Evolutionary conservation across 2,113 vertebrate species (phyloP).

Genomic region (Pseudorectes ferrugineus): DNA sequence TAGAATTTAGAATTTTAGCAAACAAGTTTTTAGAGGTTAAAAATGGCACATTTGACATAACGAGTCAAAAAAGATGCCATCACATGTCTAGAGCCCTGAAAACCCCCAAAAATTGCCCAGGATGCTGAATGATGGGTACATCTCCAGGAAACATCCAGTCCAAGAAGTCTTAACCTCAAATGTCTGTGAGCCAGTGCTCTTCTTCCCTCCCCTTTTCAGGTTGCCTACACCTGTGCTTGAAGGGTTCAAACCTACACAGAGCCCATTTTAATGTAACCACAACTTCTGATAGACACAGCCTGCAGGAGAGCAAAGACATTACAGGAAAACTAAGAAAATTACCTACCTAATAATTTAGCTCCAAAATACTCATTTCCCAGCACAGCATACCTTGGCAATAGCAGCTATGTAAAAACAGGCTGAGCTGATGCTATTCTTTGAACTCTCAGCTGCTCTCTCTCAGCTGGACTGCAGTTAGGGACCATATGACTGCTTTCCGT

Average conservation of each 20-base stretch:
- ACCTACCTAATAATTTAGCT: not conserved
- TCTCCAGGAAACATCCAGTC: not conserved
- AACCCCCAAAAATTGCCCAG: not conserved
- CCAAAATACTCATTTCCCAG: constrained; percentile 15
- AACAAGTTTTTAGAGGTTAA: not conserved
- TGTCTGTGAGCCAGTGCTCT: not conserved
- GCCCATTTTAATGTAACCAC: not conserved
- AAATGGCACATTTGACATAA: not conserved
- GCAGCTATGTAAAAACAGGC: constrained; percentile 16
- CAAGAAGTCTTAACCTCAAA: not conserved
- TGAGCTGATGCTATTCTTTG: constrained; percentile 30
- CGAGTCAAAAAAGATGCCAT: not conserved
- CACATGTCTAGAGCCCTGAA: not conserved
- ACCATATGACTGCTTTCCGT: not conserved
- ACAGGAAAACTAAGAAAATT: not conserved
- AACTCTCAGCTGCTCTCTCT: constrained; percentile 26
- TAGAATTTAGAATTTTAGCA: not conserved
- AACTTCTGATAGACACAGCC: not conserved
- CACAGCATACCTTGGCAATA: constrained; percentile 37
- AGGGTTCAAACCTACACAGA: not conserved
- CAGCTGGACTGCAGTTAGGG: constrained; percentile 45
- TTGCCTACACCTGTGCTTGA: not conserved
- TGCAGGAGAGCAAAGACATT: not conserved
- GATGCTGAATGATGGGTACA: not conserved
- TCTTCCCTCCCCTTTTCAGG: not conserved